phyloP scores from a whole-genome alignment of 2,113 vertebrate genomes.

The Monarcha castaneiventris region DNA sequence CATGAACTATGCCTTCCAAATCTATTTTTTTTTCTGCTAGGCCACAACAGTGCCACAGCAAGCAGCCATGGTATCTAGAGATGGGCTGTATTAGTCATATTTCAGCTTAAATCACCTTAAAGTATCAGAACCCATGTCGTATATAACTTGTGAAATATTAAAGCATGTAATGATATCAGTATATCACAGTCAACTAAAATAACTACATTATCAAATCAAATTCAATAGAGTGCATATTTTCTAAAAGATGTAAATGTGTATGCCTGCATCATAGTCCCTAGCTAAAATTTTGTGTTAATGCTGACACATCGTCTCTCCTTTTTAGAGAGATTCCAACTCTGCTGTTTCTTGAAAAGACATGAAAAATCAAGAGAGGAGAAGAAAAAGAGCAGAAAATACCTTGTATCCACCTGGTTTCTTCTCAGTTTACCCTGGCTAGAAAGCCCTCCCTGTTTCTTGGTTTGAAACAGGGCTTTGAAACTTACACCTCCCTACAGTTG shows the following conservation, averaged over 20 bases:
- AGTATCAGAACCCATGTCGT: background rate
- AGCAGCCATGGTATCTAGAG: background rate
- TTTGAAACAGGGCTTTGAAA: background rate
- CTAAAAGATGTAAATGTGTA: background rate
- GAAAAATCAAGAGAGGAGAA: background rate
- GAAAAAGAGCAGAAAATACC: background rate
- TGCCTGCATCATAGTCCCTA: background rate
- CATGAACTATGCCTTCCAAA: background rate
- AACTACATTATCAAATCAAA: background rate
- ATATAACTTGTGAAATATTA: background rate
- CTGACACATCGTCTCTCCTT: background rate
- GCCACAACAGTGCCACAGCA: background rate
- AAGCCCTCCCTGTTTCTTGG: background rate
- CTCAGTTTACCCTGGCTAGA: background rate
- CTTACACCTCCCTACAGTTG: background rate
- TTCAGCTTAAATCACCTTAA: background rate
- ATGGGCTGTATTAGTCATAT: background rate
- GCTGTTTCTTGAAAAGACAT: background rate
- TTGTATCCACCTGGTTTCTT: background rate
- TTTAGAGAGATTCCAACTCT: background rate
- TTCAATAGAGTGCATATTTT: background rate
- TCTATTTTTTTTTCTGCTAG: background rate
- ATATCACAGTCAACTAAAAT: background rate
- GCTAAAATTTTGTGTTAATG: background rate
- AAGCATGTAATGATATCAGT: background rate